These are phyloP conservation scores for Chrysomela aeneicollis DNA, from an alignment of 2,888 invertebrate species.

Conservation along the genomic window DNA sequence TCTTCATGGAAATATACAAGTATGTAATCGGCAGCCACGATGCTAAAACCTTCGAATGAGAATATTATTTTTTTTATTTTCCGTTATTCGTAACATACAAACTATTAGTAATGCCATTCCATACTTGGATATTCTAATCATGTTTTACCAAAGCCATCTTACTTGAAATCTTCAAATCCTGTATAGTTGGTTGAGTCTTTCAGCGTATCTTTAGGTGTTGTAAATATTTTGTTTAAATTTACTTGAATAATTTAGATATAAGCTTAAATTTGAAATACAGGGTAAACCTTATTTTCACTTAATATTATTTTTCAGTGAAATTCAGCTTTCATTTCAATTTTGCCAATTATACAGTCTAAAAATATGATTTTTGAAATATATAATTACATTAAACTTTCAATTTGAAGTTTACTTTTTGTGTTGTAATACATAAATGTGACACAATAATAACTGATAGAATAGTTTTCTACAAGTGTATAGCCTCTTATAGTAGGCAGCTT, in stretches of 20 bases:
- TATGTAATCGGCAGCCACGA: neutral
- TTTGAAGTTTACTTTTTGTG: conserved; percentile 14
- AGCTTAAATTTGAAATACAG: conserved; percentile 37
- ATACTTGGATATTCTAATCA: conserved; percentile 14
- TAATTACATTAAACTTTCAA: conserved; percentile 25
- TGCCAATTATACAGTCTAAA: conserved; percentile 31
- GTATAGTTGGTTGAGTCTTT: conserved; percentile 39
- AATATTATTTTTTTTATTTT: neutral
- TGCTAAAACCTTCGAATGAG: neutral
- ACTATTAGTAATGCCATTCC: neutral
- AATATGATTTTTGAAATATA: conserved; percentile 7
- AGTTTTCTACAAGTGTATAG: conserved; percentile 50
- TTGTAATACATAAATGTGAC: conserved; percentile 27
- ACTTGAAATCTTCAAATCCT: conserved; percentile 31
- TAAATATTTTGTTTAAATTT: conserved; percentile 25
- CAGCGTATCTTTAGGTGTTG: conserved; percentile 18
- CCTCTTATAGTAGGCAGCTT: conserved; percentile 39
- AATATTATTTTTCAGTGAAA: neutral
- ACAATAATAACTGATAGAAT: conserved; percentile 40
- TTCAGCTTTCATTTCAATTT: conserved; percentile 8
- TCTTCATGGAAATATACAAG: neutral
- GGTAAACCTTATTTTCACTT: conserved; percentile 28
- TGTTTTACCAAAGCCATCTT: conserved; percentile 20
- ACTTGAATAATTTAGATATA: conserved; percentile 33
- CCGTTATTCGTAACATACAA: neutral